Base-by-base conservation (phyloP, 2,113 vertebrate genomes). In the Alectura lathami region DNA sequence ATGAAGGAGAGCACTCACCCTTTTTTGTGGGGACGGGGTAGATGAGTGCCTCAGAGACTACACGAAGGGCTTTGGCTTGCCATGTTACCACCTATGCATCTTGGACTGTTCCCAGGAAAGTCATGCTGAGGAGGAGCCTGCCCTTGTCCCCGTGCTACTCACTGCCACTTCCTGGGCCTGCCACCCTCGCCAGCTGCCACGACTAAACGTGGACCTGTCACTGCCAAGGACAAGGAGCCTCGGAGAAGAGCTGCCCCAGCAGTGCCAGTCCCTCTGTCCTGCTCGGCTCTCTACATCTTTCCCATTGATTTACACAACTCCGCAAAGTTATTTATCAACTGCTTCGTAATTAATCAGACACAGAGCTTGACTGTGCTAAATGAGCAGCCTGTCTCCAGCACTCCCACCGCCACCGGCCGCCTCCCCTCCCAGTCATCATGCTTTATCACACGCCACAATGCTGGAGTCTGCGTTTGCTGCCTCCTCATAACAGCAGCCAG, bases 331-430 rank as follows among this genome's bases (percentile, higher is more conserved):
- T 97, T 98, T 97, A 98, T 98, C 97, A 98, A 94, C 95, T 76
- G 79, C 87, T 98, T 88, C 93, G 87, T 98, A 98, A 98, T 98
- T 98, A 98, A 98, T 98, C 98, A 97, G 97, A 86, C 5, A 5
- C 87, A 36, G 97, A 94, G 87, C 87, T 93, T 93, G 96, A 94
- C 94, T 97, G 92, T 84, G 15, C 88, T 97, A 97, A 98, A 90
- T 93, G 97, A 98, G 97, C 80, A 93, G 94, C 94, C 97, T 97
- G 94, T 96, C 96, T 97, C 91, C 93, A 96, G 73, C 8, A 10
- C 80, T 94, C 91, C 84, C 93, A 93, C 94, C 0, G 16, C 84
- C 84, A 81, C 60, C 75, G 74, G 86, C 73, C 87, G 67, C 69
- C 75, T 95, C 74, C 80, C 51, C 85, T 77, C 42, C 40, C 83